phyloP scores from a whole-genome alignment of 2,888 invertebrate species.

The Pocota personata region DNA sequence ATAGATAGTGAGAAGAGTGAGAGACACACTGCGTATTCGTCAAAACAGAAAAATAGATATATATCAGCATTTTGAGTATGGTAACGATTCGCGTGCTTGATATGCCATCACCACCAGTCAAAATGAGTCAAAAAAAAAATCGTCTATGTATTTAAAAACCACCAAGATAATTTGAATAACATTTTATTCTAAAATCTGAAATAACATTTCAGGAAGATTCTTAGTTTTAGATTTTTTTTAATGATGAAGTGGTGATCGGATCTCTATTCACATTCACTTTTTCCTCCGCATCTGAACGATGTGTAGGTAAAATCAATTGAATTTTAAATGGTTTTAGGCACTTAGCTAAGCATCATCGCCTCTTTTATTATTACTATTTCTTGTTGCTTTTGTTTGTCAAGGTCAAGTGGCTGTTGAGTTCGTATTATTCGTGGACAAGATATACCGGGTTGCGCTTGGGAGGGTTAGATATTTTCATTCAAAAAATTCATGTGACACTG shows the following conservation, averaged over 20 bases:
- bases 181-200: constrained; percentile 34
- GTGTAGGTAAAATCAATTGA: constrained; percentile 47
- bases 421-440: constrained; percentile 22
- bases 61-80: constrained; percentile 38
- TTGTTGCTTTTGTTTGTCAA: constrained; percentile 54
- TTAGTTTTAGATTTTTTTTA: neutral
- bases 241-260: constrained; percentile 29
- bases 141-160: constrained; percentile 27
- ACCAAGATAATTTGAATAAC: constrained; percentile 46
- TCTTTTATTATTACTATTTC: constrained; percentile 49
- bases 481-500: constrained; percentile 19
- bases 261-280: constrained; percentile 58
- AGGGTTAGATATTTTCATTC: constrained; percentile 16
- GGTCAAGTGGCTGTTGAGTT: constrained; percentile 46
- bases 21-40: constrained; percentile 43
- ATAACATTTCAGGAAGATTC: constrained; percentile 48
- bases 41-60: constrained; percentile 25
- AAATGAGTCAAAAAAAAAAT: constrained; percentile 27
- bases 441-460: constrained; percentile 20
- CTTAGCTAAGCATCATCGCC: constrained; percentile 41
- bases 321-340: constrained; percentile 48
- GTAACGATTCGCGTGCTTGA: constrained; percentile 42
- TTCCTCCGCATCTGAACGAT: constrained; percentile 19
- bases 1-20: constrained; percentile 39
- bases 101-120: constrained; percentile 42